Base-by-base conservation (phyloP, 1,140 invertebrate genomes). In the Coelopa frigida region DNA sequence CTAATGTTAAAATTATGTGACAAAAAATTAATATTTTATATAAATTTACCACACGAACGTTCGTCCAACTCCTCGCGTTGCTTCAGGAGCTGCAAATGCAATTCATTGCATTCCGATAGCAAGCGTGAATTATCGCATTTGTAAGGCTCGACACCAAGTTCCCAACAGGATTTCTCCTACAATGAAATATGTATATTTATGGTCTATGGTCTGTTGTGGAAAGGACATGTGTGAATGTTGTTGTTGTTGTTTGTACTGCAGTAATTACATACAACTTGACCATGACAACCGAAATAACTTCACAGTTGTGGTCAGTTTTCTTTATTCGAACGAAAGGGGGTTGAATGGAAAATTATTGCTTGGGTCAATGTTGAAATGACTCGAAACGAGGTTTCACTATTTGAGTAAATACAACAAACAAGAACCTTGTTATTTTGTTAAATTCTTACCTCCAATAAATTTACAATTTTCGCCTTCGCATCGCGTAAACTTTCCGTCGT, bases 401-500 rank as follows among this genome's bases (percentile, higher is more conserved):
- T n/a, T n/a, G n/a, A n/a, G n/a, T 8, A 37, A 38, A 24, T 22
- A n/a, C 7, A 29, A 8, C n/a, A 8, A 8, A 8, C n/a, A 29
- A 29, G n/a, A 29, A 7, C 27, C n/a, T 7, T 29, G 7, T 36
- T 53, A 55, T 18, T 15, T 39, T 6, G n/a, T 8, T 12, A 39
- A 21, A 17, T 22, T 21, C 46, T 49, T 59, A 69, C 66, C 54
- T 69, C 66, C 4, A 69, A 43, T n/a, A 68, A 42, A 2, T 53
- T 45, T 3, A 45, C 44, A n/a, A 70, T 51, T 53, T 65, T 43
- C 20, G 54, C 47, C 24, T 69, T 70, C 5, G 66, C 52, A 48
- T 85, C 78, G 54, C 82, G 77, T 5, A 87, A 65, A 59, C 78
- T 84, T 52, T 84, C 80, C 31, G 83, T 87, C 11, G 84, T 86